Evolutionary conservation across 1,140 invertebrate species (phyloP), one percentile per base, ranked within the genome.

Genomic region (Helicorthomorpha holstii): DNA sequence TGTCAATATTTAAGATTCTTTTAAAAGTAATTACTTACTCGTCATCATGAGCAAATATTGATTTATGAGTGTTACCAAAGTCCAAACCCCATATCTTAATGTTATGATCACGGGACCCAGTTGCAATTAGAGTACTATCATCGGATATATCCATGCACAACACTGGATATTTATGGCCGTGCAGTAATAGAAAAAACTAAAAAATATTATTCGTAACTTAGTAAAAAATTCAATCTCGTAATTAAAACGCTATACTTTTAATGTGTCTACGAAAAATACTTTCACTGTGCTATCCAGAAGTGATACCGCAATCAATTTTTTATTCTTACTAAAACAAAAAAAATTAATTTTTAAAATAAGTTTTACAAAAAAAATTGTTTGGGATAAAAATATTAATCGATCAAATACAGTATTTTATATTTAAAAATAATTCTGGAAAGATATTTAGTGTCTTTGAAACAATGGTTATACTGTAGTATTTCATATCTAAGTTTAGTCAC

Each of bases 31-130:
- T 34, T 34, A 16, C 16, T 34, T 7, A 72, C 69, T 65, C 67
- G 64, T 95, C 90, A 61, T 97, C 91, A 67, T 98, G 94, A 1
- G 91, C 92, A 69, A 75, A 78, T 53, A 78, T 67, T 45, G 72
- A 78, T 53, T 69, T 72, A 50, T 63, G 59, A 57, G 76, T 78
- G 68, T 99, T 93, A 21, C 95, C 96, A 71, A 96, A 98, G 68
- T 98, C 92, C 64, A 98, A 76, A 44, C 94, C 93, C 94, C 94
- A 99, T 55, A 98, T 84, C 73, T 97, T 95, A 2, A 98, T 77
- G 67, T 91, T 95, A 22, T 92, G 76, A 70, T 99, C 96, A 0
- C 83, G 83, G 19, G 92, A 95, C 23, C 93, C 94, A 0, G 94
- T 96, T 1, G 80, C 86, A 54, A 98, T 83, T 1, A 98, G 61